Evolutionary conservation across 2,113 vertebrate species (phyloP), one percentile per base, ranked within the genome.

Genomic region (Lamprologus ornatipinnis): DNA sequence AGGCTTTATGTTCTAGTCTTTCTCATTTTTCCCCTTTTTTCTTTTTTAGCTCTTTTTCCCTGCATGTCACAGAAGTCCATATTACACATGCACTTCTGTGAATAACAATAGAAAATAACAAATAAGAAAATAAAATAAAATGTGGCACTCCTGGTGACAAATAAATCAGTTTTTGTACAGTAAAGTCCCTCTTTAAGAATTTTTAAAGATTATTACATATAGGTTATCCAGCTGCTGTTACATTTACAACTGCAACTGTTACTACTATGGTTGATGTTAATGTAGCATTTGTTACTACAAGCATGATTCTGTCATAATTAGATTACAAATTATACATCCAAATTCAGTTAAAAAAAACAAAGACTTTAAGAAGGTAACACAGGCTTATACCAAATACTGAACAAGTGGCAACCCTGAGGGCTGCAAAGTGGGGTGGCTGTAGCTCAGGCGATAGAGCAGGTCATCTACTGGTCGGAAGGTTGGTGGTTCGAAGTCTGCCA

Each of bases 401-500:
- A 23, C n/a, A 42, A 17, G n/a, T 17, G 13, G 13, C 68, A 45
- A 23, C 21, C 2, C 9, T 6, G 2, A 26, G 21, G 13, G 21
- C 21, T 45, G 37, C 21, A 70, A 70, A 40, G 37, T 7, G 21
- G 12, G 0, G 6, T 14, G 8, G 8, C 47, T 51, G 54, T 7
- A 57, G 54, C 54, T 26, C 54, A 55, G 12, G n/a, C 0, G n/a
- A 1, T 14, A 55, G 21, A 26, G 1, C 54, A 14, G 54, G 21
- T 55, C 21, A 57, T 57, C 54, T 26, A 26, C 12, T 26, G 3
- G 1, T 55, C 0, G 3, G 4, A 55, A 57, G 54, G 12, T 14
- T 55, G 54, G 21, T 57, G 54, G 54, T 26, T 55, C 3, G 2
- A 26, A 0, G n/a, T n/a, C n/a, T 7, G 53, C 21, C 53, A 23